Evolutionary conservation across 2,797 vertebrate species (phyloP), one percentile per base, ranked within the genome.

Genomic region (Hybognathus amarus): DNA sequence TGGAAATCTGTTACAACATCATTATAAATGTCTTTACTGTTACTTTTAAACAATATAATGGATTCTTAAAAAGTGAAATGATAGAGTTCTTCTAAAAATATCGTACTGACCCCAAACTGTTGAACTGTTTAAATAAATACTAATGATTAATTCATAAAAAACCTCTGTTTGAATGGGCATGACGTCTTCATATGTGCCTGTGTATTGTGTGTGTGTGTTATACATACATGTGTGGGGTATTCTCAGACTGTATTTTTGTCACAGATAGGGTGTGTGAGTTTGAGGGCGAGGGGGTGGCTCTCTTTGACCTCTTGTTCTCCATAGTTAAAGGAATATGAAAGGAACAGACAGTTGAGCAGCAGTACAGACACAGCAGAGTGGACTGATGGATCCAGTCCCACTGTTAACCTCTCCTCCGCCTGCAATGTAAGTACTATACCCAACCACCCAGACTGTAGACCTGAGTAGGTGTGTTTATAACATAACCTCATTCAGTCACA

Each of bases 261-360:
- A 80, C 56, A 52, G 56, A 68, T 69, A 75, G 84, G 74, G 42
- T 68, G 56, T 85, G 76, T 73, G 76, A 79, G 82, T 68, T 20
- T 70, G 63, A 52, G 75, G 85, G 73, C 85, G 87, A 90, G 89
- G 90, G 90, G 89, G 90, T 83, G 88, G 86, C 82, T 86, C 89
- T 94, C 92, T 94, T 94, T 94, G 93, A 95, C 94, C 92, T 95
- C 92, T 94, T 95, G 94, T 94, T 94, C 89, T 93, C 95, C 95
- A 92, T 95, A 99, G 98, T 96, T 99, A 93, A 99, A 99, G 94
- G 98, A 99, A 86, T 99, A 98, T 89, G 98, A 99, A 93, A 95
- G 95, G 91, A 97, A 95, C 95, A 96, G 96, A 92, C 97, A 98
- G 79, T 96, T 95, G 2, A 92, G 95, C 82, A 83, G 77, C 88